Base-by-base conservation (phyloP, 2,113 vertebrate species). In the Epinephelus lanceolatus region DNA sequence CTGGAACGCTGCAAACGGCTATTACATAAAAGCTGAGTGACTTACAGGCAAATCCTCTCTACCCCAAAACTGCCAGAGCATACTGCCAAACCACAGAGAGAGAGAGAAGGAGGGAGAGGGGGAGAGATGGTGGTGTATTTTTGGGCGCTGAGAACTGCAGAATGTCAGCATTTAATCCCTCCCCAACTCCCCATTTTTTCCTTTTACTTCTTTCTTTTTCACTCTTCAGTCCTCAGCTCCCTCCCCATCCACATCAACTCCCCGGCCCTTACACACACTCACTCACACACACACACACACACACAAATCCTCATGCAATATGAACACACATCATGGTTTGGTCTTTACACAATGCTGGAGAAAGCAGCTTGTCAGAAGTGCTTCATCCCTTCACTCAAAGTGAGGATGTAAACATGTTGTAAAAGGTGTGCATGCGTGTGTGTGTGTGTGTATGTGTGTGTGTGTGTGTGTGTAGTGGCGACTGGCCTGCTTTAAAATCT, bases 41-140 rank as follows among this genome's bases (percentile, higher is more conserved):
- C 84, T 94, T 94, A 91, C 88, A 90, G 88, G 91, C 91, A 94
- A 95, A 95, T 95, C 93, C 88, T 91, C 88, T 91, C 89, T 91
- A 85, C 90, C 86, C 84, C 76, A 80, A 89, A 90, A 88, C 81
- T 91, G 88, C 81, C 84, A 85, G 83, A 91, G 76, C 61, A 53
- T 67, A 49, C 70, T 82, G 83, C 86, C 86, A 92, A 83, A 90
- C 84, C 53, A 23, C 21, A 56, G 56, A 78, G 66, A 52, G 71
- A 52, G 71, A 59, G 52, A 60, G 68, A 42, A 55, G 18, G 65
- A 47, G 55, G 27, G 67, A 73, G 25, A 51, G 23, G 67, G 67
- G 65, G 61, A 69, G 53, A 82, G 33, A 55, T 56, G 61, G 71
- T 59, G 51, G 69, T 76, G 70, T 87, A 86, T 89, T 88, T 91